A percentile compares a stretch with the other conserved stretches of the same genome.
phyloP scores from a whole-genome alignment of 1,140 invertebrate genomes.

The Anadara kagoshimensis region DNA sequence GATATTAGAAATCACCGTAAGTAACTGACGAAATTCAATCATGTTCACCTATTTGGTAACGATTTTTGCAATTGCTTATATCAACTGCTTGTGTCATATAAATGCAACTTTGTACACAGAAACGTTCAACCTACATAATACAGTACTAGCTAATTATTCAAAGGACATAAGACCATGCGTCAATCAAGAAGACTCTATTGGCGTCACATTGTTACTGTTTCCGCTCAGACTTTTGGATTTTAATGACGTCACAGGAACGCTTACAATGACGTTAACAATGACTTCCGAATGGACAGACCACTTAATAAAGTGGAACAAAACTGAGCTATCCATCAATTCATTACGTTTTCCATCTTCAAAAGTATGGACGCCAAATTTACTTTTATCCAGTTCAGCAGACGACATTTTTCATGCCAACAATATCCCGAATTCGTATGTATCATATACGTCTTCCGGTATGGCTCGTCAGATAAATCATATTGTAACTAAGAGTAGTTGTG shows the following conservation, averaged over 20 bases:
- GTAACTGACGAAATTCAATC: no score
- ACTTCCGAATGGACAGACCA: conserved; percentile 8
- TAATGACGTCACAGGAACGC: conserved; percentile 25
- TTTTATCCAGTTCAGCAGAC: conserved; percentile 2
- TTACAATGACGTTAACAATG: conserved; percentile 8
- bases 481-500: conserved; percentile 5
- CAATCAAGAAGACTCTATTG: neutral
- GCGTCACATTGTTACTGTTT: neutral
- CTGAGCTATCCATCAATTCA: neutral
- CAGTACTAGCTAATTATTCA: neutral
- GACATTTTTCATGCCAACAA: neutral
- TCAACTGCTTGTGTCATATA: no score
- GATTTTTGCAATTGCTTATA: no score
- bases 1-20: no score
- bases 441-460: neutral
- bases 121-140: no score
- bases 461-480: neutral
- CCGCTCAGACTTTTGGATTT: conserved; percentile 19
- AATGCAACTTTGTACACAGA: no score
- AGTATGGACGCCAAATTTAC: conserved; percentile 16
- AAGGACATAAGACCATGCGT: conserved; percentile 10
- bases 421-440: neutral
- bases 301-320: conserved; percentile 13
- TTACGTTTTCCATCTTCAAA: neutral
- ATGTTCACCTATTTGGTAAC: no score